phyloP scores from a whole-genome alignment of 2,888 invertebrate genomes.

The Eulithis testata region DNA sequence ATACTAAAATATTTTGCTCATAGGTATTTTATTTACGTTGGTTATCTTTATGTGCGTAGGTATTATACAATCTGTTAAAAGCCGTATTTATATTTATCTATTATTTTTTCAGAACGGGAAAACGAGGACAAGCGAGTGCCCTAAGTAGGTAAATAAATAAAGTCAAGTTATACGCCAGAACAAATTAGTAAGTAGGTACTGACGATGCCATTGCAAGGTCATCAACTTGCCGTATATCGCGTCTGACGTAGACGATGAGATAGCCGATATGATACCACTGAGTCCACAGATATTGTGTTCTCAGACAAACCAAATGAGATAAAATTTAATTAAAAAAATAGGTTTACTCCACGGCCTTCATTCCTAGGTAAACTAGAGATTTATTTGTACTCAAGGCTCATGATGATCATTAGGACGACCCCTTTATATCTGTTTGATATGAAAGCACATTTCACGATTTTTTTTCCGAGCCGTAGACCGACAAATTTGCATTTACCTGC shows the following conservation, averaged over 20 bases:
- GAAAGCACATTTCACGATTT: no score
- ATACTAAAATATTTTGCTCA: no score
- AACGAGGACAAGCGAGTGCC: neutral
- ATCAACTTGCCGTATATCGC: conserved; percentile 12
- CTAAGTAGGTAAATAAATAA: neutral
- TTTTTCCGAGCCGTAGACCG: neutral
- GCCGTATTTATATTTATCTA: no score
- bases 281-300: conserved; percentile 3
- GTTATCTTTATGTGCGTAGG: no score
- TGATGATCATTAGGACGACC: no score
- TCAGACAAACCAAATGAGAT: conserved; percentile 6
- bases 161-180: neutral
- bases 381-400: neutral
- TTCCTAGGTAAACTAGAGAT: neutral
- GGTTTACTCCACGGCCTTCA: no score
- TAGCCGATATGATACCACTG: conserved; percentile 12
- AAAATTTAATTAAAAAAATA: neutral
- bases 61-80: no score
- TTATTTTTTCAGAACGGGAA: neutral
- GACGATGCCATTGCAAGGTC: conserved; percentile 18
- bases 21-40: no score
- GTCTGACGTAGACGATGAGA: conserved; percentile 16
- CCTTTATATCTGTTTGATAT: no score
- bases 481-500: neutral
- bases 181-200: conserved; percentile 16